Conservation (phyloP, 2,888 invertebrate species). For the Baccha elongata region DNA sequence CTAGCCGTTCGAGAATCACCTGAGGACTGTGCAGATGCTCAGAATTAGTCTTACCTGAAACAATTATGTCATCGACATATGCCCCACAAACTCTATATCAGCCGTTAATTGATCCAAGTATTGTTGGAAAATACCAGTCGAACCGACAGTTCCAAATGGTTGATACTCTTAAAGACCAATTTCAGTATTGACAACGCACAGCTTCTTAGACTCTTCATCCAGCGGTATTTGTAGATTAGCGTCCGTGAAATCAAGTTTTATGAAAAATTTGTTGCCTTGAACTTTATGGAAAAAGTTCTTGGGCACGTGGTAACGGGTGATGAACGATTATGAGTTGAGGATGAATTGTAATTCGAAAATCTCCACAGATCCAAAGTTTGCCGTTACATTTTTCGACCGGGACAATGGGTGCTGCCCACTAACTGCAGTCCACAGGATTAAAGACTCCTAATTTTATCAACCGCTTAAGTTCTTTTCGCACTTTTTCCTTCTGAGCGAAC, state of each 20-base stretch:
- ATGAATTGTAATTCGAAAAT: slow-evolving; percentile 53
- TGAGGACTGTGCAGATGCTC: slow-evolving; percentile 47
- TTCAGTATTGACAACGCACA: too few species aligned
- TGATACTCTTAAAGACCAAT: slow-evolving; percentile 73
- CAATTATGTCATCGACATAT: too few species aligned
- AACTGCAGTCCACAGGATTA: slow-evolving; percentile 52
- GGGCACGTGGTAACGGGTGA: slow-evolving; percentile 21
- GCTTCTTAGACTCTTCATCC: slow-evolving; percentile 40
- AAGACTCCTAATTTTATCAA: slow-evolving; percentile 8
- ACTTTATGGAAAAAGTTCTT: slow-evolving; percentile 20
- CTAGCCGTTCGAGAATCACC: slow-evolving; percentile 41
- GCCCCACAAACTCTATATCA: slow-evolving; percentile 48
- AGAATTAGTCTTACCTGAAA: background rate
- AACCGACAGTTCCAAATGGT: slow-evolving; percentile 68
- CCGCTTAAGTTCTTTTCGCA: slow-evolving; percentile 13
- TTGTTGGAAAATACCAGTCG: slow-evolving; percentile 50
- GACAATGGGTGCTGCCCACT: too few species aligned
- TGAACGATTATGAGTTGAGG: slow-evolving; percentile 26
- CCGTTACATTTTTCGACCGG: slow-evolving; percentile 77
- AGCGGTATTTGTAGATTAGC: slow-evolving; percentile 31
- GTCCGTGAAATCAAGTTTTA: slow-evolving; percentile 14
- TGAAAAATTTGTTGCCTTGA: slow-evolving; percentile 3
- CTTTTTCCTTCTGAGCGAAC: slow-evolving; percentile 28
- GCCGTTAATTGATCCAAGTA: slow-evolving; percentile 62
- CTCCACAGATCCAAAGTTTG: slow-evolving; percentile 40